phyloP scores from a whole-genome alignment of 1,140 invertebrate genomes.

The Megalopta genalis region DNA sequence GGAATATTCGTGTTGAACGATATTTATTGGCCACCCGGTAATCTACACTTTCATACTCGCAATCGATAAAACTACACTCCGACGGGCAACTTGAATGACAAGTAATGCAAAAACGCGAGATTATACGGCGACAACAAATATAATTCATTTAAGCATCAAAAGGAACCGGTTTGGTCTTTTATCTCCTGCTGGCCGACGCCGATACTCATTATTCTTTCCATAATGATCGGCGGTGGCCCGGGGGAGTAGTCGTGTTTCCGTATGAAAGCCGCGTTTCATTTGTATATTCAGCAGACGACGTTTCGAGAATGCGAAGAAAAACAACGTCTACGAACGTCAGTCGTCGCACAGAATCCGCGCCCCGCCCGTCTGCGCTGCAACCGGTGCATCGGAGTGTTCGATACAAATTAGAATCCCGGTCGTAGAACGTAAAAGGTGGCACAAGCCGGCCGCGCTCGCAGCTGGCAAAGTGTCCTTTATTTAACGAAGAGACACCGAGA shows the following conservation, averaged over 20 bases:
- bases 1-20: too few species aligned
- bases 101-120: neutral
- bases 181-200: neutral
- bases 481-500: neutral
- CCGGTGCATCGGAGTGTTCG: neutral
- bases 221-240: neutral
- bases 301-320: neutral
- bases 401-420: neutral
- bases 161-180: neutral
- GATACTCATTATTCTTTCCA: neutral
- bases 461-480: conserved; percentile 11
- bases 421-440: conserved; percentile 3
- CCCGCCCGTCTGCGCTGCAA: too few species aligned
- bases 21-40: too few species aligned
- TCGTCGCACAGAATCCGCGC: too few species aligned
- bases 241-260: neutral
- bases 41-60: too few species aligned
- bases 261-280: neutral
- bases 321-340: neutral
- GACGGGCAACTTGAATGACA: neutral
- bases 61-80: too few species aligned
- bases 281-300: neutral
- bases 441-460: neutral
- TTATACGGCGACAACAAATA: neutral
- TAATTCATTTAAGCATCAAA: neutral